phyloP scores from a whole-genome alignment of 2,113 vertebrate genomes.

The Litocranius walleri region DNA sequence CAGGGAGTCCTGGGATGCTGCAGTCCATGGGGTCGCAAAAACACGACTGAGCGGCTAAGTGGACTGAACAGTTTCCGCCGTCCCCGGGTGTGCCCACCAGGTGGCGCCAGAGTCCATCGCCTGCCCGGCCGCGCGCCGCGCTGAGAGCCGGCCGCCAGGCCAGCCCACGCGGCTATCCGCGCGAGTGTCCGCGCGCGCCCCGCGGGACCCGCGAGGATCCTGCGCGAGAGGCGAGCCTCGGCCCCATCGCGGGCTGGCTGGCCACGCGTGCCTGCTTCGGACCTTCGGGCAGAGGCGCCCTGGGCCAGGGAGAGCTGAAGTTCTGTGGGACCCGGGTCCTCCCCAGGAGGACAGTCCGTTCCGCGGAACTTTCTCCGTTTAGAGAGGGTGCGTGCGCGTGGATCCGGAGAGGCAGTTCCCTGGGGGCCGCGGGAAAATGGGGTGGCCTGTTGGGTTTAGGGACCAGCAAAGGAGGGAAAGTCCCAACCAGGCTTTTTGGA shows the following conservation, averaged over 20 bases:
- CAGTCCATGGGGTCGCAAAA: not conserved
- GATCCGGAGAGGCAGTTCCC: not conserved
- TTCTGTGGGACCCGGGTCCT: not conserved
- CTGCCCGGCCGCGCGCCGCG: fast-evolving
- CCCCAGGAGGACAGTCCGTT: not conserved
- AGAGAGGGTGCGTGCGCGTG: not conserved
- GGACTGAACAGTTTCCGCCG: not conserved
- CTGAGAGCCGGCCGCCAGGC: not conserved
- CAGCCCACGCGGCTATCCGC: not conserved
- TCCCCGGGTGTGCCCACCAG: not conserved
- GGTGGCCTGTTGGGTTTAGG: not conserved
- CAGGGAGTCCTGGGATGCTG: not conserved
- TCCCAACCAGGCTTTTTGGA: not conserved
- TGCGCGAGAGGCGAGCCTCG: not conserved
- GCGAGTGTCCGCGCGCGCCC: fast-evolving
- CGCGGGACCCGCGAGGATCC: fast-evolving
- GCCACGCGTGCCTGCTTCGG: not conserved
- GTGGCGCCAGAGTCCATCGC: constrained; percentile 33
- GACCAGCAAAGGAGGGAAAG: not conserved
- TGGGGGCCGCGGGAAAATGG: not conserved
- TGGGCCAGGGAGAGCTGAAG: not conserved
- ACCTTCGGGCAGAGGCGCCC: not conserved
- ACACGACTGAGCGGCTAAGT: not conserved
- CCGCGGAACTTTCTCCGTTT: not conserved
- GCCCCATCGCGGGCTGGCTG: too few species aligned